Base-by-base conservation (phyloP, 2,113 vertebrate genomes). In the Malurus cyaneus region DNA sequence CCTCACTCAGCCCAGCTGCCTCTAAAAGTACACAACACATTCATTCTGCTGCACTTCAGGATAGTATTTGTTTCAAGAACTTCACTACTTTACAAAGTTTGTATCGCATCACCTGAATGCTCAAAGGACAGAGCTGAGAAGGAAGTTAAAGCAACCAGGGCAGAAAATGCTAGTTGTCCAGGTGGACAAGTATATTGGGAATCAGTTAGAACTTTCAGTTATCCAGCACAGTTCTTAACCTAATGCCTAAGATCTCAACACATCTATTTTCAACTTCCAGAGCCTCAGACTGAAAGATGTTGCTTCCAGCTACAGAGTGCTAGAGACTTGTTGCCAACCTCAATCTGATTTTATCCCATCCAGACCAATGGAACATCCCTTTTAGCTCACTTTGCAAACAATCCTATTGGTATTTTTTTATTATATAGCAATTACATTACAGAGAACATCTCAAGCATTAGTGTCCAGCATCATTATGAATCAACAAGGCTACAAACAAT, bases 21-120 rank as follows among this genome's bases (percentile, higher is more conserved):
- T 47, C n/a, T 34, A n/a, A 10, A 15, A 90, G 3, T 24, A 31
- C 5, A 13, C 1, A 2, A 6, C 4, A 4, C 11, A 26, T n/a
- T 67, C 62, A 54, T 25, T 41, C 2, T 1, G 15, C 14, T 49
- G 36, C 9, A 34, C 82, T 64, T 44, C 28, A 80, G 59, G 21
- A 52, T 41, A 80, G 12, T 24, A 32, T 9, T 52, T 41, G 17
- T 60, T 88, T 54, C 31, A 80, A 54, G 31, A 65, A 23, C 11
- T 60, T 34, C 10, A 12, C 12, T 80, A 15, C 2, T 0, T 80
- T 57, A 17, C 14, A n/a, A 69, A 70, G 26, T 47, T n/a, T 44
- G 14, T 52, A 36, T 32, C 3, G 3, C 31, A 41, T 34, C 23
- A 69, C 20, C 21, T 31, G 36, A 86, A n/a, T 7, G 11, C 31